Percentiles rank a stretch among this genome's conserved stretches.
phyloP scores from a whole-genome alignment of 1,140 invertebrate species.

The Brachionus plicatilis region DNA sequence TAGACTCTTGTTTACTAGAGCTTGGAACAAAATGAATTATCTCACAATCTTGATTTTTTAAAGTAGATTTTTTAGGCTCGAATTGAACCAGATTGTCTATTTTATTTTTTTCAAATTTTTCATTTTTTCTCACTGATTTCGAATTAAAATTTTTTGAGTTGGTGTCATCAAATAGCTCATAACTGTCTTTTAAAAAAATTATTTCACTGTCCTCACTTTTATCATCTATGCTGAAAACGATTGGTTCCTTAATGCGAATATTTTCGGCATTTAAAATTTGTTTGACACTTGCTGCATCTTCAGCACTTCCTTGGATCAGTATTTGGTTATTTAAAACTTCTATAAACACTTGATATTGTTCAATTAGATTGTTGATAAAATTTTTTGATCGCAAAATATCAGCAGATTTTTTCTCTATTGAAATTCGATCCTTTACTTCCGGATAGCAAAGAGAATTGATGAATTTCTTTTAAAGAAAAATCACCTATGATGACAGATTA shows the following conservation, averaged over 20 bases:
- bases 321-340: neutral
- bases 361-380: neutral
- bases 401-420: neutral
- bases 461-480: slow-evolving; percentile 6
- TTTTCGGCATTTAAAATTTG: neutral
- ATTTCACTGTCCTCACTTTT: neutral
- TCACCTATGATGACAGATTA: neutral
- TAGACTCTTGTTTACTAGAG: neutral
- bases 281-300: neutral
- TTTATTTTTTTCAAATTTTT: neutral
- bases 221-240: neutral
- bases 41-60: neutral
- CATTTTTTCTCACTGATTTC: neutral
- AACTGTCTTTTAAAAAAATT: neutral
- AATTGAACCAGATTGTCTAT: neutral
- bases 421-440: neutral
- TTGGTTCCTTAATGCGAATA: neutral
- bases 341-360: neutral
- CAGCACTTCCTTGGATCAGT: neutral
- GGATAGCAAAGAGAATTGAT: slow-evolving; percentile 7
- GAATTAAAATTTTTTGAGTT: neutral
- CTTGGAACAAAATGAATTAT: slow-evolving; percentile 14
- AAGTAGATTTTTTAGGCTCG: neutral
- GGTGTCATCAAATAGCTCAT: slow-evolving; percentile 11
- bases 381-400: neutral